These are phyloP conservation scores for Tenualosa ilisha DNA, from an alignment of 2,797 vertebrate genomes.

Conservation along the genomic window DNA sequence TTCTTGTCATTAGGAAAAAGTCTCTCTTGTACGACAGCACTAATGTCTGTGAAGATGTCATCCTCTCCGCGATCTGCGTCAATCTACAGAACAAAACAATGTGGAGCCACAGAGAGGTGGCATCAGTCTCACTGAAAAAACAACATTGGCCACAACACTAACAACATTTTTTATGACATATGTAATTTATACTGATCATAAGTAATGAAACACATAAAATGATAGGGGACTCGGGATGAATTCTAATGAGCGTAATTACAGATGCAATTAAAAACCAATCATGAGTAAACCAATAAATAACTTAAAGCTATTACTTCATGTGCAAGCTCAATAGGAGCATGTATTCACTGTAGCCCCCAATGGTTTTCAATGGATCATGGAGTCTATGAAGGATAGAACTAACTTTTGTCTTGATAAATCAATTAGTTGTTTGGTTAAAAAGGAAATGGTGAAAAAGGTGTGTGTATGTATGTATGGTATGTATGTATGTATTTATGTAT, in stretches of 20 bases:
- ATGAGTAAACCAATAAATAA: too few species aligned
- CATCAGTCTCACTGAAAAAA: neutral
- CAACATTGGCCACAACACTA: too few species aligned
- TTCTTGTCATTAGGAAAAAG: conserved; percentile 54
- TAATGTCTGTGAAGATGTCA: conserved; percentile 67
- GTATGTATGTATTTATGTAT: too few species aligned
- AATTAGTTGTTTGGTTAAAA: too few species aligned
- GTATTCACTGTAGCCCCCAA: too few species aligned
- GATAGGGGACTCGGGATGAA: neutral
- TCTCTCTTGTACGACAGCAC: conserved; percentile 58
- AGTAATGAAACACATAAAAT: neutral
- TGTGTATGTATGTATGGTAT: too few species aligned
- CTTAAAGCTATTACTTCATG: too few species aligned
- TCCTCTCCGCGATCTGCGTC: conserved; percentile 70
- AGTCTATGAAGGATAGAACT: too few species aligned
- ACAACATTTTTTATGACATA: neutral
- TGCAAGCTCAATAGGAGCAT: too few species aligned
- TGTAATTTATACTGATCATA: neutral
- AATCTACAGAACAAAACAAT: conserved; percentile 52
- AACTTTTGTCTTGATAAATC: too few species aligned
- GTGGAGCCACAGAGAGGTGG: neutral
- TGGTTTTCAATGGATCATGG: too few species aligned
- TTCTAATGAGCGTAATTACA: neutral
- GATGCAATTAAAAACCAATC: neutral
- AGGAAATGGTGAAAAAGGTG: too few species aligned